Evolutionary conservation across 1,140 invertebrate species (phyloP), one percentile per base, ranked within the genome.

Genomic region (Orchestia grillus): DNA sequence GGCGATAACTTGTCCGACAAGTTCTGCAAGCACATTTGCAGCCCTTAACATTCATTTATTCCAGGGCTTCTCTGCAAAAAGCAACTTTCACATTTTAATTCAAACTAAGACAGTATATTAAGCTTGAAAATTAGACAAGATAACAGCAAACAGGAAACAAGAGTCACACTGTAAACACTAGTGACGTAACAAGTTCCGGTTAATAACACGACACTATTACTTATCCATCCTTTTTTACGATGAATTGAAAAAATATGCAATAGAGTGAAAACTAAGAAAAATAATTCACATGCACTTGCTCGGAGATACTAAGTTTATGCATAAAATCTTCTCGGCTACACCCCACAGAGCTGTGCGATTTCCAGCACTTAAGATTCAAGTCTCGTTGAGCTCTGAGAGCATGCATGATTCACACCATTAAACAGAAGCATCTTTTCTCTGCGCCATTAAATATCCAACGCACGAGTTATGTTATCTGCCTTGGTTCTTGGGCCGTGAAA

Each of bases 401-500:
- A 77, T 77, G 62, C 62, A 77, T 77, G 62, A 77, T 28, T 28
- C 62, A 28, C 62, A 77, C 62, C 62, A 77, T 77, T 77, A 77
- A 77, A 77, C 62, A 15, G 11, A 77, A 77, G 36, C 62, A 28
- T 77, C 62, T 77, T 77, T 77, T 77, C 28, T 77, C 62, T 36
- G 62, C 62, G 11, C 62, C 62, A 77, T 77, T 77, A 19, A 77
- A 77, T 77, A 36, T 1, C 62, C 36, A 8, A 77, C 62, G 62
- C 62, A 77, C 11, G 62, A 77, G 28, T 36, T 77, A 77, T 77
- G 36, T 8, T 77, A 77, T 77, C 11, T 77, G 62, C 62, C 62
- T 77, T 77, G 62, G 62, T 77, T 53, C 62, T 77, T 77, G 62
- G 62, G n/a, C 88, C 88, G 28, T 41, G 88, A 90, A 90, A 90